Evolutionary conservation across 2,113 vertebrate genomes (phyloP).

Genomic region (Baryphthengus martii): DNA sequence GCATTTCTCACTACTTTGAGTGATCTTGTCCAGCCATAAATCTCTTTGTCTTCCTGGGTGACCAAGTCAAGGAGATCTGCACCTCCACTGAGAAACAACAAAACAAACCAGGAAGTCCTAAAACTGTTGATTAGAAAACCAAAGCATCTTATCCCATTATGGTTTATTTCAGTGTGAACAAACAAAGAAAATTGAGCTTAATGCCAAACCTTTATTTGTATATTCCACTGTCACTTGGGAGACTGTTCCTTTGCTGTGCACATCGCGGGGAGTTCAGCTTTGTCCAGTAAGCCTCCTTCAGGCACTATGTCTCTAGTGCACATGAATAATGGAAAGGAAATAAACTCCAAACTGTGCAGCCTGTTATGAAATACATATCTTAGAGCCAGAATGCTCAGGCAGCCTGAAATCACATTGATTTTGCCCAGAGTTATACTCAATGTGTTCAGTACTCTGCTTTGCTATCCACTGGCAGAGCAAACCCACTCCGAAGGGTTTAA

Average conservation of each 20-base stretch:
- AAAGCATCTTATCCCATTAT: neutral
- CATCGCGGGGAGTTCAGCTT: neutral
- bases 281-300: neutral
- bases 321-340: constrained; percentile 29
- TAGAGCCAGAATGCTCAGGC: neutral
- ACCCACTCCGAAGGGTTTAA: neutral
- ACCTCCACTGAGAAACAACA: neutral
- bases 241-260: neutral
- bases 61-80: neutral
- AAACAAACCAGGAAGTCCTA: neutral
- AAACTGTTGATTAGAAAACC: neutral
- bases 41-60: neutral
- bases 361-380: neutral
- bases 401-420: neutral
- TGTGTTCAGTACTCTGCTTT: neutral
- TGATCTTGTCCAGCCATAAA: neutral
- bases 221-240: neutral
- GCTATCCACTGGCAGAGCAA: neutral
- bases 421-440: neutral
- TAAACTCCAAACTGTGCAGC: neutral
- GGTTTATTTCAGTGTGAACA: neutral
- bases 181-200: neutral
- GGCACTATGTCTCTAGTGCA: neutral
- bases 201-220: neutral
- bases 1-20: neutral